These are phyloP conservation scores for Pseudomyrmex cubaensis DNA, from an alignment of 1,140 invertebrate species.

Conservation along the genomic window DNA sequence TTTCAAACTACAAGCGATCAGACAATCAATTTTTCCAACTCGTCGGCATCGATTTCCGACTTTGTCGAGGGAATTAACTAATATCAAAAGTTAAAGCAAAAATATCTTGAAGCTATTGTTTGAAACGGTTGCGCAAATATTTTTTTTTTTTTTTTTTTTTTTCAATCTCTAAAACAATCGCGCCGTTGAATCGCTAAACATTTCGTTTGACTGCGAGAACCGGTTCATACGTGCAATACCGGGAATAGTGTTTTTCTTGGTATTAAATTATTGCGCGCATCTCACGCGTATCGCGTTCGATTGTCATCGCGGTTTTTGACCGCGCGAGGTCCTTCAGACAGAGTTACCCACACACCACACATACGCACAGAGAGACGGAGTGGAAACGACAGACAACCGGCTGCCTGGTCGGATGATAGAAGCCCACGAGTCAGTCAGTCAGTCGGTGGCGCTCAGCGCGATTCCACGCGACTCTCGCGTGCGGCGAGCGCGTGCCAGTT, in stretches of 20 bases:
- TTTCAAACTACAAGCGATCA: too few species aligned
- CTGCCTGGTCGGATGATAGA: conserved; percentile 49
- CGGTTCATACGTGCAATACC: background rate
- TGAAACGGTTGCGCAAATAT: too few species aligned
- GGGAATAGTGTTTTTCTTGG: background rate
- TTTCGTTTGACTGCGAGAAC: background rate
- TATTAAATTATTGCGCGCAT: background rate
- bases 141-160: too few species aligned
- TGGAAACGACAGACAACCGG: conserved; percentile 15
- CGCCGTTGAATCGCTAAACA: too few species aligned
- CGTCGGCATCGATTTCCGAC: too few species aligned
- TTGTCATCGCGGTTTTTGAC: conserved; percentile 16
- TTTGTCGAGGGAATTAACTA: too few species aligned
- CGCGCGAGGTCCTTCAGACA: conserved; percentile 45
- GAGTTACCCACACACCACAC: background rate
- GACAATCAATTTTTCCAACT: too few species aligned
- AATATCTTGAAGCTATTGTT: too few species aligned
- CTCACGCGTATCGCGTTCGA: background rate
- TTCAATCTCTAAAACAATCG: too few species aligned
- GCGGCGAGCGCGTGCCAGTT: conserved; percentile 31
- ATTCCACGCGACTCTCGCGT: conserved; percentile 52
- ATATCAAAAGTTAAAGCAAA: too few species aligned
- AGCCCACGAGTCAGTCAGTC: conserved; percentile 49
- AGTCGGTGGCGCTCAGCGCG: conserved; percentile 75
- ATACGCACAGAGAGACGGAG: background rate